Base-by-base conservation (phyloP, 2,888 invertebrate genomes). In the Ischnura elegans region DNA sequence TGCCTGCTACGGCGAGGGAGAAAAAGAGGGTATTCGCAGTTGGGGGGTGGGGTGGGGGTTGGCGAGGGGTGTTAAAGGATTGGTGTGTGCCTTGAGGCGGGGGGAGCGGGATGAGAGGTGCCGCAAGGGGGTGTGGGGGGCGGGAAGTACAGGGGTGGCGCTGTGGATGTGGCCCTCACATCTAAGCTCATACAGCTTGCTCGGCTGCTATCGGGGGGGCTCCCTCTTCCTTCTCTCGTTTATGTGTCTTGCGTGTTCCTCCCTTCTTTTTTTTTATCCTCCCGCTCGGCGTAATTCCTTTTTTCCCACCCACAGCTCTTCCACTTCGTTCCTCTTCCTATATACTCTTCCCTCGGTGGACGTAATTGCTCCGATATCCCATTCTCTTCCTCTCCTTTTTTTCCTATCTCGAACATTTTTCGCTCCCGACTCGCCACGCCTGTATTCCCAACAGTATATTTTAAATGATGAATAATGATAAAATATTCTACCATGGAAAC, bases 111-210 rank as follows among this genome's bases (percentile, higher is more conserved):
- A 47, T 47, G 13, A 47, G 47, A 13, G 47, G 47, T 5, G 13
- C n/a, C n/a, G 47, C 8, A 13, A 47, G 13, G 5, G 8, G 47
- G 47, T 47, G 47, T 85, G 36, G 85, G 85, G 43, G 21, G 21
- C 6, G 86, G 25, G 86, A 2, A 25, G 46, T 25, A n/a, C n/a
- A 6, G 46, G 86, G n/a, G n/a, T n/a, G n/a, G n/a, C n/a, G n/a
- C n/a, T n/a, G n/a, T n/a, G n/a, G n/a, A n/a, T n/a, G 46, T 86
- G 86, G 45, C 45, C 61, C 51, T 87, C 51, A 66, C 61, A 90
- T 61, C 90, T 87, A 55, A 61, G 61, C 90, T 90, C 90, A 90
- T 90, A 90, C 16, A 21, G 42, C 86, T 19, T 16, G 42, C 86
- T 86, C 45, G 13, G 5, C 46, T n/a, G 5, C 85, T 29, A 19